Evolutionary conservation across 2,888 invertebrate species (phyloP), one percentile per base, ranked within the genome.

Genomic region (Sarcophaga carnaria): DNA sequence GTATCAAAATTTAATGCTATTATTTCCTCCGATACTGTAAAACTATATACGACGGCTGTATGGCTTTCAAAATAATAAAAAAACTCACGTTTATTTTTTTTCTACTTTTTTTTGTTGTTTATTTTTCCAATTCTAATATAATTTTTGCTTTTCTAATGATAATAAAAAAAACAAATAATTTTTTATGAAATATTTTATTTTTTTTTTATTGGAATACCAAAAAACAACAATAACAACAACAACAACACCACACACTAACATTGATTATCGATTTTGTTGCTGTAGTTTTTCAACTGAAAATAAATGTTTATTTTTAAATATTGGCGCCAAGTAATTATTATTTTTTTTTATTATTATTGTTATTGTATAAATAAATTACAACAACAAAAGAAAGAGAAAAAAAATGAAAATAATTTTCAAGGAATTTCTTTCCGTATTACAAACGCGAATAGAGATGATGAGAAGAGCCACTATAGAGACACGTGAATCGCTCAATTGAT

Each of bases 321-420:
- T 71, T 80, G 84, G 84, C 84, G 84, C 80, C 84, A 66, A 71
- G 47, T 60, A 85, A 80, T 85, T 85, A 64, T 10, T 75, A 69
- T 27, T 60, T 27, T 49, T 80, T 59, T 45, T 37, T 37, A 6
- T 37, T 37, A 6, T 37, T 37, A 37, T 37, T 37, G 37, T 37
- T 37, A 37, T 37, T 37, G 37, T 37, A 37, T 37, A 37, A 37
- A 37, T 37, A 37, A 37, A 37, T 37, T 37, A 37, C 37, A 37
- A 37, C 37, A 37, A 37, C 3, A 27, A 27, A 4, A 5, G 5
- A 27, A 27, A 6, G 1, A 6, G 4, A 27, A 37, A 37, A 37
- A 37, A 37, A 10, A 37, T 37, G 37, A 37, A 37, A 37, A 37
- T 10, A 37, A 37, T 60, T 67, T 67, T 47, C 20, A 27, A 27